Conservation (phyloP, 2,113 vertebrate genomes). For the Cryptotis parvus region DNA sequence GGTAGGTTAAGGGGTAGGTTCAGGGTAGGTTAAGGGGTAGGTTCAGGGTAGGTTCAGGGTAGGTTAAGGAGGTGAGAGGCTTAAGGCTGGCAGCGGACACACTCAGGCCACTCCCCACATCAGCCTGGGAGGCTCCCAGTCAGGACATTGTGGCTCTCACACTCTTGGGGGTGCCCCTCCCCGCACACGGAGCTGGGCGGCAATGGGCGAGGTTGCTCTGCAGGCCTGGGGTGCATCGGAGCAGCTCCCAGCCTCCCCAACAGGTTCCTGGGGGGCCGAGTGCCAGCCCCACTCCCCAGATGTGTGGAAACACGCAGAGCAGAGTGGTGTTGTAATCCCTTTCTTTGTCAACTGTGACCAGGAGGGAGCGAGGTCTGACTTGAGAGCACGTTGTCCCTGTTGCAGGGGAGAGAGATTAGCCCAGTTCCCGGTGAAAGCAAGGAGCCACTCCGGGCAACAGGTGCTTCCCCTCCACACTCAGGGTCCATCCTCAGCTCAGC, state of each 20-base stretch:
- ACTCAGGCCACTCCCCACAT: neutral
- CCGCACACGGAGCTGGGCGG: accelerated
- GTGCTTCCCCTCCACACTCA: accelerated
- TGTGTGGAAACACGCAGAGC: neutral
- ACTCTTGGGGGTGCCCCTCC: neutral
- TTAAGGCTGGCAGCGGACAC: neutral
- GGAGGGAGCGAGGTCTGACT: neutral
- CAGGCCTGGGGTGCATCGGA: neutral
- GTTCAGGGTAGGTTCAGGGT: neutral
- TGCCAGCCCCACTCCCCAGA: slow-evolving; percentile 14
- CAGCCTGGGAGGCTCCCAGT: neutral
- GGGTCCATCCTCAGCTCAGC: neutral
- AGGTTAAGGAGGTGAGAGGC: neutral
- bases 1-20: too few species aligned
- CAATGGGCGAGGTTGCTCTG: neutral
- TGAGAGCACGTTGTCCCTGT: neutral
- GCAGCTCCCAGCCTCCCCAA: neutral
- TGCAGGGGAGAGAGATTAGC: neutral
- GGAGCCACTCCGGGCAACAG: neutral
- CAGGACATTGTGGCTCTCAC: neutral
- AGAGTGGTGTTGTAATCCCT: neutral
- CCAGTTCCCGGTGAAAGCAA: neutral
- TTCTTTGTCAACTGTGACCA: slow-evolving; percentile 34
- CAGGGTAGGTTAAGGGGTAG: too few species aligned
- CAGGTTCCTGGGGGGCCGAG: neutral